Conservation (phyloP, 2,888 invertebrate genomes). For the Blomia tropicalis region DNA sequence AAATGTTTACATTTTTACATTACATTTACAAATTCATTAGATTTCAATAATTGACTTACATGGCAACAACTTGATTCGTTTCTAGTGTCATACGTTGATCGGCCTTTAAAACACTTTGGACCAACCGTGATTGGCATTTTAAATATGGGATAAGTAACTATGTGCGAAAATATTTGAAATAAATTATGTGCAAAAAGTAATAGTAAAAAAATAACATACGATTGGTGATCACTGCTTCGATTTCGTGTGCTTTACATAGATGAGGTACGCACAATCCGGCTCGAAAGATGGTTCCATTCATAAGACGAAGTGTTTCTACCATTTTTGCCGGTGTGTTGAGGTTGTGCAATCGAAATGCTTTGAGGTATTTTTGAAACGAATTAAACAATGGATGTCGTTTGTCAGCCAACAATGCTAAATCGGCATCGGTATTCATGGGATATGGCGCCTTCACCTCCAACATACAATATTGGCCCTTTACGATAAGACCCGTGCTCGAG, state of each 20-base stretch:
- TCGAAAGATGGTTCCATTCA: slow-evolving; percentile 15
- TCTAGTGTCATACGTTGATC: slow-evolving; percentile 2
- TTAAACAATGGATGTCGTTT: background rate
- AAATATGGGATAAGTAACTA: slow-evolving; percentile 21
- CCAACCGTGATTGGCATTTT: slow-evolving; percentile 11
- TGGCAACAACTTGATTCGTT: slow-evolving; percentile 6
- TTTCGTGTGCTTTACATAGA: slow-evolving; percentile 17
- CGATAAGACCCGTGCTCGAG: slow-evolving; percentile 13
- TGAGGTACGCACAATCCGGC: slow-evolving; percentile 18
- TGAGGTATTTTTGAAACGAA: background rate
- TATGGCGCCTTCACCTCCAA: slow-evolving; percentile 14
- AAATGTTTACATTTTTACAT: background rate
- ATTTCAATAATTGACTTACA: slow-evolving; percentile 2
- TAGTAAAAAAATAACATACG: slow-evolving; percentile 1
- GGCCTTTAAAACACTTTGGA: background rate
- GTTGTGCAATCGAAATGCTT: background rate
- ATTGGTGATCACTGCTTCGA: slow-evolving; percentile 18
- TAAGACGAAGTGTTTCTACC: slow-evolving; percentile 7
- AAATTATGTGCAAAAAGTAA: background rate
- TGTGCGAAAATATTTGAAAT: background rate
- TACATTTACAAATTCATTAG: background rate
- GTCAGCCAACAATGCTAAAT: background rate
- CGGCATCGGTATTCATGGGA: background rate
- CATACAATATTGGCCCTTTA: slow-evolving; percentile 23
- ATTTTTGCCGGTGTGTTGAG: background rate